Evolutionary conservation across 2,888 invertebrate genomes (phyloP).

Genomic region (Elegia similella): DNA sequence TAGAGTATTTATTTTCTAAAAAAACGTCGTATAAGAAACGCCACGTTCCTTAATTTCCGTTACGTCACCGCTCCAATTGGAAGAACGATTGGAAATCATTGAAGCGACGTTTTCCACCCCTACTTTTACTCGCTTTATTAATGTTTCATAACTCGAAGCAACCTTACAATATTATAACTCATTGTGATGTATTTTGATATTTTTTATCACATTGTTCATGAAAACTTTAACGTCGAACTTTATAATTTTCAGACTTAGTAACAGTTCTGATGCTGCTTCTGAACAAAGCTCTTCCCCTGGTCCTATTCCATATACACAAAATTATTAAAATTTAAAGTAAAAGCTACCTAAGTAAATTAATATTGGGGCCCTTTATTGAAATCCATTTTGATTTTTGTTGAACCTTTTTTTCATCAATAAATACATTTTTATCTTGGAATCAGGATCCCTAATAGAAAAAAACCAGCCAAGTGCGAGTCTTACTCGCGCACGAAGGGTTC

Average conservation of each 20-base stretch:
- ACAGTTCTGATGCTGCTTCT: no score
- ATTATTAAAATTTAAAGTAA: background rate
- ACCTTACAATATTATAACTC: slow-evolving; percentile 1
- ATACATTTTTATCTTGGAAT: no score
- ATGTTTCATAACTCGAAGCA: slow-evolving; percentile 6
- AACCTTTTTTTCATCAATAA: no score
- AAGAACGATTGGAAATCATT: slow-evolving; percentile 73
- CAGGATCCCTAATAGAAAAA: no score
- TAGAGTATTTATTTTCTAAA: slow-evolving; percentile 35
- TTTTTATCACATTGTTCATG: background rate
- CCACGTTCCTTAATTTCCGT: slow-evolving; percentile 78
- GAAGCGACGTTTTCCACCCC: slow-evolving; percentile 53
- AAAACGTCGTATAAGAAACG: slow-evolving; percentile 53
- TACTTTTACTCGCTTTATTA: slow-evolving; percentile 26
- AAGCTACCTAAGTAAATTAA: background rate
- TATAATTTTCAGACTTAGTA: background rate
- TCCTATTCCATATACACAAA: no score
- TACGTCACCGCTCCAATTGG: slow-evolving; percentile 77
- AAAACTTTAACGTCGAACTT: no score
- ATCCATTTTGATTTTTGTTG: no score
- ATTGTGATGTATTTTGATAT: background rate
- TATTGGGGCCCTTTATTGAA: no score
- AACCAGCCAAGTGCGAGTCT: no score
- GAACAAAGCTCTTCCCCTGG: no score
- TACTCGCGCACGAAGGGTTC: no score